Conservation (phyloP, 2,797 vertebrate genomes). For the Lagodon rhomboides region DNA sequence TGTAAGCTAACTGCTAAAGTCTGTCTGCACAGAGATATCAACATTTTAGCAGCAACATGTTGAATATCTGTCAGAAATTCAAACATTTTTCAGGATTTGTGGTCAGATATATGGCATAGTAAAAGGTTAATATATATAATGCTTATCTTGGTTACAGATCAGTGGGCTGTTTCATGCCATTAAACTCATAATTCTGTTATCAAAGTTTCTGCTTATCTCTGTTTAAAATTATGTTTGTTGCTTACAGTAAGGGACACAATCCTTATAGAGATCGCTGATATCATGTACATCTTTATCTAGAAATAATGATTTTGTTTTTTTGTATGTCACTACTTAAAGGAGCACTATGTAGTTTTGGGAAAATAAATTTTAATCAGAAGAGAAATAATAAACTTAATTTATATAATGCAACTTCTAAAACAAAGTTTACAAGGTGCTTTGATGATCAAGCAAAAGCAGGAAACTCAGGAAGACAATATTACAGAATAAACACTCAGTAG, state of each 20-base stretch:
- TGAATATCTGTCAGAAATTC: neutral
- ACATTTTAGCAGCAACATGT: no score
- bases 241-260: neutral
- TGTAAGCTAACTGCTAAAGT: neutral
- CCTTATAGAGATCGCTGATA: neutral
- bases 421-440: no score
- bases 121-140: neutral
- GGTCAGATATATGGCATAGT: neutral
- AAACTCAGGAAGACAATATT: no score
- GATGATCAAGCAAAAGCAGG: no score
- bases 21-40: neutral
- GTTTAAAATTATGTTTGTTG: neutral
- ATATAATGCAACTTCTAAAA: no score
- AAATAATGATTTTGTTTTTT: neutral
- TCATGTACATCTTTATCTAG: neutral
- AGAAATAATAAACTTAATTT: no score
- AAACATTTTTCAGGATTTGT: neutral
- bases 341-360: no score
- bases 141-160: no score
- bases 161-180: neutral
- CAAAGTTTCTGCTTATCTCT: neutral
- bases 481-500: no score
- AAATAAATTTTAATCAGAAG: no score
- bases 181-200: neutral
- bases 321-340: no score